phyloP scores from a whole-genome alignment of 2,113 vertebrate species.

The Scalopus aquaticus region DNA sequence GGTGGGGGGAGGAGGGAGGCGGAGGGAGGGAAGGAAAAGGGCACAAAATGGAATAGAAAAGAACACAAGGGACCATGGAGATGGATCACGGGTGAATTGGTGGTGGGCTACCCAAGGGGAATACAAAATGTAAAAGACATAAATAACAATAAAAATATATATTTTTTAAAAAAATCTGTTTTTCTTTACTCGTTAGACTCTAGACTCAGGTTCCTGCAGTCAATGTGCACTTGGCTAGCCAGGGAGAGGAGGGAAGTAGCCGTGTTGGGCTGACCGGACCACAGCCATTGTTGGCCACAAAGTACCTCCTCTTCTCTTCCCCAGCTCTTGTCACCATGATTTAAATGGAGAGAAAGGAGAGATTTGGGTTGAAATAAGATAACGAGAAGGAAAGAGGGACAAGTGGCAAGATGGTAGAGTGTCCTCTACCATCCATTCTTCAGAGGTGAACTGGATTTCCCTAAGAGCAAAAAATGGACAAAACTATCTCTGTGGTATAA shows the following conservation, averaged over 20 bases:
- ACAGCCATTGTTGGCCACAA: background rate
- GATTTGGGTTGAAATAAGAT: background rate
- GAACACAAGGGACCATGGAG: too few relatives aligned
- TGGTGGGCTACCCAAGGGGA: too few relatives aligned
- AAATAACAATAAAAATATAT: too few relatives aligned
- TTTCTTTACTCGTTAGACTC: background rate
- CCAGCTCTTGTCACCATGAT: background rate
- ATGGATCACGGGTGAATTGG: too few relatives aligned
- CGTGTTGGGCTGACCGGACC: background rate
- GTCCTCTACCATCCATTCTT: background rate
- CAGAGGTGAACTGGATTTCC: background rate
- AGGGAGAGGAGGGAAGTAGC: background rate
- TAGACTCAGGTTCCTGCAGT: background rate
- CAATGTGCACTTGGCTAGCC: background rate
- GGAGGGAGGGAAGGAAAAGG: too few relatives aligned
- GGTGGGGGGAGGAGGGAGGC: too few relatives aligned
- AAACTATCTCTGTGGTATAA: background rate
- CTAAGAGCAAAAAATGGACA: background rate
- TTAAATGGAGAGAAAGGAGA: background rate
- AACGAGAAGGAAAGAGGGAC: background rate
- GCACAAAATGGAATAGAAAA: too few relatives aligned
- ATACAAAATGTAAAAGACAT: too few relatives aligned
- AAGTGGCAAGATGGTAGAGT: too few relatives aligned
- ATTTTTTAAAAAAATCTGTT: too few relatives aligned
- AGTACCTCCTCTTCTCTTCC: background rate